A percentile compares a stretch with the other conserved stretches of the same genome.
Conservation (phyloP, 2,888 invertebrate species). For the Agonopterix subpropinquella region DNA sequence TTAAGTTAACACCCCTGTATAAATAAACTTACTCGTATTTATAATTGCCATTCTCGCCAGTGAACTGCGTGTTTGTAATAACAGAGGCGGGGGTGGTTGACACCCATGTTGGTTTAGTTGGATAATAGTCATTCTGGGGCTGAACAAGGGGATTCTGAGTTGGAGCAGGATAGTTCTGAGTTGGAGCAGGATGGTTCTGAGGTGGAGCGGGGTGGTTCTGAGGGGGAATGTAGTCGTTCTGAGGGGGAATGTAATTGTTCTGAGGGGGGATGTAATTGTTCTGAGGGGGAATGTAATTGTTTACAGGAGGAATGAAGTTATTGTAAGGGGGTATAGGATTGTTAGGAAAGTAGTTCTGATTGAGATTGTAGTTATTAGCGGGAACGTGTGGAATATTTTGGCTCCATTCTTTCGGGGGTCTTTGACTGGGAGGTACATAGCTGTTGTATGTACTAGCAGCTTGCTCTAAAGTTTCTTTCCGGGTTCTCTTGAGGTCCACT, state of each 20-base stretch:
- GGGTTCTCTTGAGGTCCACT: slow-evolving; percentile 35
- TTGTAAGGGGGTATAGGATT: slow-evolving; percentile 20
- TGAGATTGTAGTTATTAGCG: slow-evolving; percentile 15
- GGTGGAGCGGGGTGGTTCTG: slow-evolving; percentile 10
- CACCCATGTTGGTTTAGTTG: slow-evolving; percentile 19
- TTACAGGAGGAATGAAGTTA: slow-evolving; percentile 15
- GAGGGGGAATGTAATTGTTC: slow-evolving; percentile 15
- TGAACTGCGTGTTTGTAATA: slow-evolving; percentile 61
- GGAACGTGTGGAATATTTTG: slow-evolving; percentile 9
- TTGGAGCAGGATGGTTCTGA: slow-evolving; percentile 14
- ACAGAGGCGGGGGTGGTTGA: slow-evolving; percentile 27
- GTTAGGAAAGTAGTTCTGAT: slow-evolving; percentile 7
- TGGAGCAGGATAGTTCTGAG: slow-evolving; percentile 14
- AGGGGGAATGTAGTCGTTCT: slow-evolving; percentile 18
- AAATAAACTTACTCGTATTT: slow-evolving; percentile 72
- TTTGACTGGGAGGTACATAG: slow-evolving; percentile 31
- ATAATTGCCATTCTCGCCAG: slow-evolving; percentile 66
- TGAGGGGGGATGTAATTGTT: slow-evolving; percentile 14
- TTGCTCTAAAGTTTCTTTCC: slow-evolving; percentile 23
- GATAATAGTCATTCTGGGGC: slow-evolving; percentile 19
- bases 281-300: slow-evolving; percentile 9
- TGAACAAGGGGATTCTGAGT: slow-evolving; percentile 22
- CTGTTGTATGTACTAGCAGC: slow-evolving; percentile 31
- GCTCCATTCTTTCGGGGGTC: slow-evolving; percentile 25
- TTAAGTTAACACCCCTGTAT: too few species aligned